phyloP scores from a whole-genome alignment of 2,797 vertebrate species.

The Lindbergichthys nudifrons region DNA sequence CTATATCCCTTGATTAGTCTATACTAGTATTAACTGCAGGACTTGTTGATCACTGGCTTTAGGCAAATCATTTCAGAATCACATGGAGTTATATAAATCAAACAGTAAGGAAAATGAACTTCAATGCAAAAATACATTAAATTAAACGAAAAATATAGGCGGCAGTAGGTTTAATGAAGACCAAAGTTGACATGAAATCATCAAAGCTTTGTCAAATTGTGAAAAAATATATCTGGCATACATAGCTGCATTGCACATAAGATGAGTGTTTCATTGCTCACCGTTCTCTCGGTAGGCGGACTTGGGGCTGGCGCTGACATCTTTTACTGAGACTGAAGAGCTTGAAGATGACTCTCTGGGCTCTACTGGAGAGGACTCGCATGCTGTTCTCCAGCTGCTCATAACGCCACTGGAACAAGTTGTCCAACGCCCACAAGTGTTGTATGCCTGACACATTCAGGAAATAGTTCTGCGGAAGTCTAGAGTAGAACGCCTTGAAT shows the following conservation, averaged over 20 bases:
- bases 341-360: constrained; percentile 94
- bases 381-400: constrained; percentile 94
- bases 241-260: background rate
- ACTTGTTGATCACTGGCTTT: background rate
- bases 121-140: no score
- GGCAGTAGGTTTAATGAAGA: background rate
- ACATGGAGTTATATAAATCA: background rate
- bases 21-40: constrained; percentile 9
- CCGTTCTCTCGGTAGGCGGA: constrained; percentile 91
- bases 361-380: constrained; percentile 90
- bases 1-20: constrained; percentile 9
- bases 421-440: constrained; percentile 94
- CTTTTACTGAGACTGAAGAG: constrained; percentile 97
- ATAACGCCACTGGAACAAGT: constrained; percentile 92
- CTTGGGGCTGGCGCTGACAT: constrained; percentile 93
- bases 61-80: constrained; percentile 5
- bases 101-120: background rate
- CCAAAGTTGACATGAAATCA: background rate
- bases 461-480: constrained; percentile 93
- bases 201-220: background rate
- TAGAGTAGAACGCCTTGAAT: constrained; percentile 94
- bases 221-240: background rate
- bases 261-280: constrained; percentile 73
- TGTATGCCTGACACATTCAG: constrained; percentile 93
- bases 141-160: background rate